These are phyloP conservation scores for Cryptocephalus primarius DNA, from an alignment of 2,888 invertebrate species.

Conservation along the genomic window DNA sequence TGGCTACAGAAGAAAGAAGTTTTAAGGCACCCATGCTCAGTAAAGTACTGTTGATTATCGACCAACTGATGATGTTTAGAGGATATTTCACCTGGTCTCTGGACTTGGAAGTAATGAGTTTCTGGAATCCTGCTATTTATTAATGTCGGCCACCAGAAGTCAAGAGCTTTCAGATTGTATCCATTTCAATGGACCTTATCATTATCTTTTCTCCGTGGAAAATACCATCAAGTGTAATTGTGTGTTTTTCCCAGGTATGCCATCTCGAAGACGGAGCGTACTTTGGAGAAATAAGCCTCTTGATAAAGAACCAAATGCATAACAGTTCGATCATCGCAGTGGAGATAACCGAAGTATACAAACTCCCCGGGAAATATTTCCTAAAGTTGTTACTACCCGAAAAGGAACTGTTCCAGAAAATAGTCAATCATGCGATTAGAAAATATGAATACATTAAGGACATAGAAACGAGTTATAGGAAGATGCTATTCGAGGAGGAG, in stretches of 20 bases:
- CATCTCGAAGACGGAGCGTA: slow-evolving; percentile 46
- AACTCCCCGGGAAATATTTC: slow-evolving; percentile 45
- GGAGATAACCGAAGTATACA: slow-evolving; percentile 48
- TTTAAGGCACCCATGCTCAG: too few relatives aligned
- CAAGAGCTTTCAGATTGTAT: too few relatives aligned
- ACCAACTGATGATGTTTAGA: too few relatives aligned
- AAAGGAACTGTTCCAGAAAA: not conserved
- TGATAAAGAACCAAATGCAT: slow-evolving; percentile 42
- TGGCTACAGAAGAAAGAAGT: too few relatives aligned
- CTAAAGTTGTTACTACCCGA: slow-evolving; percentile 19
- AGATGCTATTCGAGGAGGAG: slow-evolving; percentile 10
- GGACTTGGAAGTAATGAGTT: too few relatives aligned
- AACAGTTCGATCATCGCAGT: slow-evolving; percentile 48
- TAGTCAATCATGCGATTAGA: slow-evolving; percentile 9
- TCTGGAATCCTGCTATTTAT: too few relatives aligned
- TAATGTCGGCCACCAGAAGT: too few relatives aligned
- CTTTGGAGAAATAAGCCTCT: slow-evolving; percentile 50
- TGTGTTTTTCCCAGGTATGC: slow-evolving; percentile 10
- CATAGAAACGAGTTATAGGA: slow-evolving; percentile 14
- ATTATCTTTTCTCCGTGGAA: too few relatives aligned
- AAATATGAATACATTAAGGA: slow-evolving; percentile 5
- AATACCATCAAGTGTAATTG: too few relatives aligned
- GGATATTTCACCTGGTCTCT: too few relatives aligned
- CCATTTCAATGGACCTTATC: too few relatives aligned
- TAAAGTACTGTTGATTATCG: too few relatives aligned